Evolutionary conservation across 1,140 invertebrate genomes (phyloP).

Genomic region (Drosophila persimilis): DNA sequence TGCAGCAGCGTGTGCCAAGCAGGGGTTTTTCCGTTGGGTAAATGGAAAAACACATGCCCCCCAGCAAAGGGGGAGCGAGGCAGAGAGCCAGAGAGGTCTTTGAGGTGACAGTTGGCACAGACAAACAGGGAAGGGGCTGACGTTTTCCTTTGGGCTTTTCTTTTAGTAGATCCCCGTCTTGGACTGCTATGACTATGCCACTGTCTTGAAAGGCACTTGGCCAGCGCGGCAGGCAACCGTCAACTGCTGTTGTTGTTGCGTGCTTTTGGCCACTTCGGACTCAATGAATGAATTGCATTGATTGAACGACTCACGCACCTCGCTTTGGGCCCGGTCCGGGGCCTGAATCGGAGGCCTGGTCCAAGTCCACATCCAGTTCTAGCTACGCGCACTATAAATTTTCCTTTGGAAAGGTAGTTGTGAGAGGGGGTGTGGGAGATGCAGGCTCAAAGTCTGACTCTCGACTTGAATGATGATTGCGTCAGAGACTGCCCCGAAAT

Average conservation of each 20-base stretch:
- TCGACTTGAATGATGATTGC: conserved; percentile 43
- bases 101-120: conserved; percentile 19
- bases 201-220: conserved; percentile 50
- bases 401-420: conserved; percentile 36
- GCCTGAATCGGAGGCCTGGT: conserved; percentile 6
- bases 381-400: conserved; percentile 62
- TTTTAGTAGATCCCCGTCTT: not conserved
- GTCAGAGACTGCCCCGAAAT: conserved; percentile 30
- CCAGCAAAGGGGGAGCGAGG: not conserved
- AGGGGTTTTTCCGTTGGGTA: conserved; percentile 11
- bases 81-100: conserved; percentile 1
- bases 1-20: conserved; percentile 60
- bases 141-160: not conserved
- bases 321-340: conserved; percentile 29
- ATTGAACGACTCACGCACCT: conserved; percentile 72
- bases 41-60: conserved; percentile 24
- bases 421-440: conserved; percentile 14
- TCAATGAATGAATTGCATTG: conserved; percentile 81
- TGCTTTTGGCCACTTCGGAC: conserved; percentile 59
- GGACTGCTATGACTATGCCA: not conserved
- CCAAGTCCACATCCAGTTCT: conserved; percentile 14
- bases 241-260: conserved; percentile 32
- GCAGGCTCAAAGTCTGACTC: conserved; percentile 11
- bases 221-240: conserved; percentile 29
- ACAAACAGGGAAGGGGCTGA: conserved; percentile 2